Base-by-base conservation (phyloP, 2,888 invertebrate species). In the Abscondita cerata region DNA sequence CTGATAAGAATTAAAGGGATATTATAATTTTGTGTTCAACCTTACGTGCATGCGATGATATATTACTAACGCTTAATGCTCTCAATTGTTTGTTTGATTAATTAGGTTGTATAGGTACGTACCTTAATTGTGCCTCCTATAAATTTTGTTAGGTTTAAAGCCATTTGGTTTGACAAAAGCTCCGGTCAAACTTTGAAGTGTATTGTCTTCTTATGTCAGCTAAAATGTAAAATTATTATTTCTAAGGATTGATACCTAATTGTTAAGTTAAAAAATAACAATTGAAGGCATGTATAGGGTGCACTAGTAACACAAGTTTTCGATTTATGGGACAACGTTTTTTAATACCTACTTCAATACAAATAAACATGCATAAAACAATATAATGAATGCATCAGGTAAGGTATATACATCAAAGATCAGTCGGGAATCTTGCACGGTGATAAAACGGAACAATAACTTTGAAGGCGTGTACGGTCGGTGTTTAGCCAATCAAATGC, bases 391-490 rank as follows among this genome's bases (percentile, higher is more conserved):
- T 54, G 54, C 47, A 54, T 54, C 50, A 16, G 33, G 52, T 46
- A 38, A 46, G 25, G 46, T 25, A 33, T n/a, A n/a, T 40, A 61
- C 56, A 61, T 61, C 61, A 56, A 56, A 60, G 36, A 62, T 62
- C 62, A 53, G 52, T 57, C 58, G 44, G 53, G 54, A 62, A 62
- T 62, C 62, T 62, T 59, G 51, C 51, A 55, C 57, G 59, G 67
- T 58, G 66, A 75, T 75, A 76, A 76, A 75, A 74, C 68, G 62
- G 71, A 74, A 75, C 75, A 75, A 76, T 75, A 75, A 74, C 72
- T 69, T 62, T 68, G 68, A 69, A 70, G 75, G 75, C 73, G 75
- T 73, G 72, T 66, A 66, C 69, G 66, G 66, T 57, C 69, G 66
- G 73, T 64, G 71, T 69, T 68, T 70, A 70, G 69, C 75, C 75